Percentiles rank a stretch among this genome's conserved stretches.
Evolutionary conservation across 37 sponge, comb jelly and placozoan genomes (phyloP).

Genomic region (Halisarca cf. caerulea): DNA sequence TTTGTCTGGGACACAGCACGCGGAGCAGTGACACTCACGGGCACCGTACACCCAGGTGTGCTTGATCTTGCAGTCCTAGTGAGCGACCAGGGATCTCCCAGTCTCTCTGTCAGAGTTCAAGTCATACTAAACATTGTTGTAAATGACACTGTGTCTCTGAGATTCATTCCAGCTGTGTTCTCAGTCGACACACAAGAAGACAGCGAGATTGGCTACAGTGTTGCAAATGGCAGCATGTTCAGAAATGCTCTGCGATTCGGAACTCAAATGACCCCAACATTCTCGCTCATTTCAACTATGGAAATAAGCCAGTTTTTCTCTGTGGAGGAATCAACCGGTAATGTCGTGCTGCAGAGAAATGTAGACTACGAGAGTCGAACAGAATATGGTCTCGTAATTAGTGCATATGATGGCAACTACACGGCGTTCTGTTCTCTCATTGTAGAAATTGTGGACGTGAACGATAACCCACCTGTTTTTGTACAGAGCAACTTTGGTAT

Average conservation of each 20-base stretch:
- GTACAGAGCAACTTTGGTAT: constrained; percentile 7
- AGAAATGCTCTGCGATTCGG: neutral
- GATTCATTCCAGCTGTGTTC: constrained; percentile 32
- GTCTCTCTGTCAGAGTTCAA: constrained; percentile 21
- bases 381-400: constrained; percentile 23
- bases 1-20: constrained; percentile 14
- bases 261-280: neutral
- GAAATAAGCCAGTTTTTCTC: constrained; percentile 9
- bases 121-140: constrained; percentile 26
- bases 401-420: constrained; percentile 20
- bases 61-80: constrained; percentile 40
- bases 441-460: constrained; percentile 33
- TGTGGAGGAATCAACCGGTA: constrained; percentile 37
- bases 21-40: constrained; percentile 34
- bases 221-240: constrained; percentile 34
- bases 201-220: neutral
- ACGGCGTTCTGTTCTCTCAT: constrained; percentile 12
- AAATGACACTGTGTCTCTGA: constrained; percentile 12
- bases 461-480: constrained; percentile 66
- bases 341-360: constrained; percentile 23
- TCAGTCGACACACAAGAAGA: constrained; percentile 46
- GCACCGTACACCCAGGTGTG: constrained; percentile 34
- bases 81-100: constrained; percentile 9
- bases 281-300: neutral
- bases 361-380: constrained; percentile 48